Percentiles rank a stretch among this genome's conserved stretches.
Evolutionary conservation across 2,113 vertebrate genomes (phyloP).

Genomic region (Pelmatolapia mariae): DNA sequence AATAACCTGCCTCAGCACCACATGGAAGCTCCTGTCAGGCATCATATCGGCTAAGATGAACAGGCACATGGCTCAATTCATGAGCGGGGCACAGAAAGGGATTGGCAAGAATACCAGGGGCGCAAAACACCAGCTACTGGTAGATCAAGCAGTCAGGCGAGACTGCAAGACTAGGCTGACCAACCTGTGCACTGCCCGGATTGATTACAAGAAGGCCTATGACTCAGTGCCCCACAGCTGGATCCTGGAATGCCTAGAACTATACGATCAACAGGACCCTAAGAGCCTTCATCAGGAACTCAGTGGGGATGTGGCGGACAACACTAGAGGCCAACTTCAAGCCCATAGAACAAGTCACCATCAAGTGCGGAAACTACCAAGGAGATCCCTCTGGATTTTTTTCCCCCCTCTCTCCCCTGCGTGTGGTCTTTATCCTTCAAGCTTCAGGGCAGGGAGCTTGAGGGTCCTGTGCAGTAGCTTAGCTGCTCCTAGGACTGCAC

Average conservation of each 20-base stretch:
- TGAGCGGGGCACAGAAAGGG: accelerated
- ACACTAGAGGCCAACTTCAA: neutral
- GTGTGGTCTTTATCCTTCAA: neutral
- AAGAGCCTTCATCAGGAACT: neutral
- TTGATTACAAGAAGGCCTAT: neutral
- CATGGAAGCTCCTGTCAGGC: neutral
- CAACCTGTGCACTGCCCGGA: neutral
- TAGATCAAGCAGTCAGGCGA: accelerated
- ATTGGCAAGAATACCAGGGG: accelerated
- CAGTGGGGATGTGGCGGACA: accelerated
- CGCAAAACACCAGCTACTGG: neutral
- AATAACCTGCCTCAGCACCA: neutral
- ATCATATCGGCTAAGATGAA: accelerated
- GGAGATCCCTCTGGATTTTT: neutral
- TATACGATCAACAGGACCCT: neutral
- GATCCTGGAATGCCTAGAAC: neutral
- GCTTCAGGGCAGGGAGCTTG: neutral
- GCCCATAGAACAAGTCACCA: neutral
- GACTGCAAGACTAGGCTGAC: accelerated
- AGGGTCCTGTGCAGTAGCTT: neutral
- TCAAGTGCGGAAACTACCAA: neutral
- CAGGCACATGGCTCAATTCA: accelerated
- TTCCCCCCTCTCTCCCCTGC: accelerated
- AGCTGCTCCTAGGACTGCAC: neutral
- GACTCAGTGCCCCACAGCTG: neutral